Percentiles rank a stretch among this genome's conserved stretches.
phyloP scores from a whole-genome alignment of 1,140 invertebrate species.

The Apis cerana region DNA sequence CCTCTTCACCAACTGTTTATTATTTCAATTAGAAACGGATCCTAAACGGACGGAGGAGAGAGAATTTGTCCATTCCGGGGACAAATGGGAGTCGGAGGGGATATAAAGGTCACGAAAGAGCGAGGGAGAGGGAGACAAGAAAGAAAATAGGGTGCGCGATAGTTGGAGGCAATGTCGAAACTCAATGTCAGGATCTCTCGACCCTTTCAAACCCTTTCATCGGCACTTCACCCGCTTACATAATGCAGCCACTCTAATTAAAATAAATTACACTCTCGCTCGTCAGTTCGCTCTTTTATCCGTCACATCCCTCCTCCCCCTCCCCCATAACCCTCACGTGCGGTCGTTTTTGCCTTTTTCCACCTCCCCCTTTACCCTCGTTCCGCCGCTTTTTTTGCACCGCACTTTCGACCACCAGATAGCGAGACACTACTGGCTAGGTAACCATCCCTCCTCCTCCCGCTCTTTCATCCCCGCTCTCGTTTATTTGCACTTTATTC shows the following conservation, averaged over 20 bases:
- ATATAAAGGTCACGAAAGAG: conserved; percentile 59
- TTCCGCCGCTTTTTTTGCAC: conserved; percentile 54
- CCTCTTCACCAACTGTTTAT: conserved; percentile 10
- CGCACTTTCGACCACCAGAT: conserved; percentile 71
- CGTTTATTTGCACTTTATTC: conserved; percentile 78
- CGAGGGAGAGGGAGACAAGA: conserved; percentile 59
- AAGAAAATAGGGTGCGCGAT: conserved; percentile 56
- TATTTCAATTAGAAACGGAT: conserved; percentile 27
- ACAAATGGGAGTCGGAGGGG: conserved; percentile 31
- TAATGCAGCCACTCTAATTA: conserved; percentile 81
- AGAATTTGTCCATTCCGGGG: conserved; percentile 80
- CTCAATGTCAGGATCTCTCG: conserved; percentile 68
- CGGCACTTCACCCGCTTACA: conserved; percentile 75
- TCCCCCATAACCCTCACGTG: neutral
- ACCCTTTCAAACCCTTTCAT: conserved; percentile 78
- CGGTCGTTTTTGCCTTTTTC: conserved; percentile 9
- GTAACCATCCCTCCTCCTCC: conserved; percentile 22
- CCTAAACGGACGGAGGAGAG: conserved; percentile 51
- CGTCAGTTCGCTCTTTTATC: conserved; percentile 68
- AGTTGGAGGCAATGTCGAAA: conserved; percentile 34
- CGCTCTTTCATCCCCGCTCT: conserved; percentile 26
- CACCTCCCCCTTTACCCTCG: neutral
- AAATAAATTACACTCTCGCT: conserved; percentile 78
- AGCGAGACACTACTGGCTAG: conserved; percentile 33
- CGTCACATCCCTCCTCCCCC: conserved; percentile 37